Evolutionary conservation across 2,888 invertebrate genomes (phyloP).

Genomic region (Metopia argyrocephala): DNA sequence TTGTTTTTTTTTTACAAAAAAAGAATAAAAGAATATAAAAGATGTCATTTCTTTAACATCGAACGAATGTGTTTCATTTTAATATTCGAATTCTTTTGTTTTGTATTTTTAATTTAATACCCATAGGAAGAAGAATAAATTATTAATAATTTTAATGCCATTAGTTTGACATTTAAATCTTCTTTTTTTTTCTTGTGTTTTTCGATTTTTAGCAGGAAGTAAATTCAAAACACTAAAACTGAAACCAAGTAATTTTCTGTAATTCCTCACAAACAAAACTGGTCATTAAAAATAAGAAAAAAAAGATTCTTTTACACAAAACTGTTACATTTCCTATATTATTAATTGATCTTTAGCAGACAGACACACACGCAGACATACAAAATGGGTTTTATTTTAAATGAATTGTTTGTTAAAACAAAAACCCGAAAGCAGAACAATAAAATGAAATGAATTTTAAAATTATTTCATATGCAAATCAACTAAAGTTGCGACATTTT

Average conservation of each 20-base stretch:
- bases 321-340: no score
- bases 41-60: not conserved
- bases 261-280: no score
- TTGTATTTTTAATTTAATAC: not conserved
- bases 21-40: not conserved
- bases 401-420: not conserved
- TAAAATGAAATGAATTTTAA: not conserved
- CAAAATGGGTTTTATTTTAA: not conserved
- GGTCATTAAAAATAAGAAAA: no score
- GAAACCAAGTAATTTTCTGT: no score
- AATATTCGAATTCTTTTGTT: not conserved
- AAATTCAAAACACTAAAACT: slow-evolving; percentile 31
- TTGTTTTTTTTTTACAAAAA: no score
- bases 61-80: slow-evolving; percentile 11
- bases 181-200: slow-evolving; percentile 18
- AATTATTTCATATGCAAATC: slow-evolving; percentile 16
- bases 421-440: no score
- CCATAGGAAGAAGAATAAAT: no score
- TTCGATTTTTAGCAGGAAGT: slow-evolving; percentile 44
- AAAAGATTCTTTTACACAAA: no score
- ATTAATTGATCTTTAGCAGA: no score
- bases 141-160: slow-evolving; percentile 12
- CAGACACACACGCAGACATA: slow-evolving; percentile 9
- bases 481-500: slow-evolving; percentile 20
- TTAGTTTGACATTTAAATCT: slow-evolving; percentile 46